These are phyloP conservation scores for Paradisaea rubra DNA, from an alignment of 2,113 vertebrate genomes.

Conservation along the genomic window DNA sequence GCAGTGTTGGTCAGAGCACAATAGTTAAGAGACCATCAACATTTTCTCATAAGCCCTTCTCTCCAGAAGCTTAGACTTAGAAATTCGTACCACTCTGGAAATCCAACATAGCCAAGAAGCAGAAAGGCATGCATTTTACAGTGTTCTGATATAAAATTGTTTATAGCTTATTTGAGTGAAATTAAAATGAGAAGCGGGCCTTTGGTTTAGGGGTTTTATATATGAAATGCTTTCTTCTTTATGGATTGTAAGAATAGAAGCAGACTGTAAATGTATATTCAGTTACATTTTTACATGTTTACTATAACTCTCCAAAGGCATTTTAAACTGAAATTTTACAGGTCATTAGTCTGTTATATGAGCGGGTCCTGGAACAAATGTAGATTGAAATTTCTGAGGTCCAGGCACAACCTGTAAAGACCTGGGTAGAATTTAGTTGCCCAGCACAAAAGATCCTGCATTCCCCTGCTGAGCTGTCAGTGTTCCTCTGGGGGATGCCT, in stretches of 20 bases:
- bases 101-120: background rate
- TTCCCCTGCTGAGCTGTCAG: background rate
- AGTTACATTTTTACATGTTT: background rate
- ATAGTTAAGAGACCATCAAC: background rate
- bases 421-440: background rate
- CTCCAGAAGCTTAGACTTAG: background rate
- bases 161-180: background rate
- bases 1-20: background rate
- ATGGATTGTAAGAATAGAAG: background rate
- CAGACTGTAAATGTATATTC: constrained; percentile 4
- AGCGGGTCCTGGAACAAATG: background rate
- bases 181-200: background rate
- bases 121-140: background rate
- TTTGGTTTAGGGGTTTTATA: background rate
- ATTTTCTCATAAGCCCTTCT: background rate
- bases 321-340: constrained; percentile 18
- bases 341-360: background rate
- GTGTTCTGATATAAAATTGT: background rate
- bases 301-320: background rate
- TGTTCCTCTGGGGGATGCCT: background rate
- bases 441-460: background rate
- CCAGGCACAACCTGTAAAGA: background rate
- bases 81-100: background rate
- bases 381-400: background rate
- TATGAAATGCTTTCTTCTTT: constrained; percentile 6